A percentile compares a stretch with the other conserved stretches of the same genome.
These are phyloP conservation scores for Drosophila suzukii DNA, from an alignment of 1,140 invertebrate species.

Conservation along the genomic window DNA sequence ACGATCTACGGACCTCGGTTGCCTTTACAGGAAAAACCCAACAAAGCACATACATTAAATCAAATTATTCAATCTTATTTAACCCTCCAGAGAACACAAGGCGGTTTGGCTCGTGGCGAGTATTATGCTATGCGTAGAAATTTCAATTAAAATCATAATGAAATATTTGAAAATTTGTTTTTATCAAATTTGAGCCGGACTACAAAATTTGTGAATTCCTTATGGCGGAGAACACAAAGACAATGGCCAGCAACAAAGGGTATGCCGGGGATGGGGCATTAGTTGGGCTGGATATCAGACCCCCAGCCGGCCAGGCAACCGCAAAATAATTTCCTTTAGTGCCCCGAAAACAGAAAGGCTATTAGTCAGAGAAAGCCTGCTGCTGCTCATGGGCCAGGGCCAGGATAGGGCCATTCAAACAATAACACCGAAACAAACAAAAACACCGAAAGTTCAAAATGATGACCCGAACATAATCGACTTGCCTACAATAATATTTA, in stretches of 20 bases:
- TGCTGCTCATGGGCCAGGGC: not conserved
- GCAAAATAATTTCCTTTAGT: constrained; percentile 51
- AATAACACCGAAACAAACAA: constrained; percentile 79
- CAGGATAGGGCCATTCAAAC: constrained; percentile 34
- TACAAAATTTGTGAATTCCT: constrained; percentile 69
- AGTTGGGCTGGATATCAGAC: constrained; percentile 15
- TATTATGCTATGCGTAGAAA: constrained; percentile 41
- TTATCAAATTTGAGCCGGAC: constrained; percentile 66
- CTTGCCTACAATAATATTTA: constrained; percentile 83
- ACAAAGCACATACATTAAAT: constrained; percentile 1
- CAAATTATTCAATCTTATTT: constrained; percentile 12
- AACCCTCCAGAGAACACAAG: not conserved
- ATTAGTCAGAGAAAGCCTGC: constrained; percentile 27
- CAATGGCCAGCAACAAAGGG: constrained; percentile 57
- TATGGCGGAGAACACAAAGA: constrained; percentile 38
- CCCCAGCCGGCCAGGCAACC: constrained; percentile 22
- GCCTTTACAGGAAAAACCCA: not conserved
- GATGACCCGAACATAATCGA: constrained; percentile 78
- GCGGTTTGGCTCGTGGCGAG: not conserved
- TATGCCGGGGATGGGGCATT: constrained; percentile 10
- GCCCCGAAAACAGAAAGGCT: constrained; percentile 56
- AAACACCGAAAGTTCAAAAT: constrained; percentile 77
- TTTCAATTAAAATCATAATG: constrained; percentile 82
- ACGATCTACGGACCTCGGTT: not conserved
- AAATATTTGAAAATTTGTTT: constrained; percentile 78